Conservation (phyloP, 2,113 vertebrate genomes). For the Pantherophis guttatus region DNA sequence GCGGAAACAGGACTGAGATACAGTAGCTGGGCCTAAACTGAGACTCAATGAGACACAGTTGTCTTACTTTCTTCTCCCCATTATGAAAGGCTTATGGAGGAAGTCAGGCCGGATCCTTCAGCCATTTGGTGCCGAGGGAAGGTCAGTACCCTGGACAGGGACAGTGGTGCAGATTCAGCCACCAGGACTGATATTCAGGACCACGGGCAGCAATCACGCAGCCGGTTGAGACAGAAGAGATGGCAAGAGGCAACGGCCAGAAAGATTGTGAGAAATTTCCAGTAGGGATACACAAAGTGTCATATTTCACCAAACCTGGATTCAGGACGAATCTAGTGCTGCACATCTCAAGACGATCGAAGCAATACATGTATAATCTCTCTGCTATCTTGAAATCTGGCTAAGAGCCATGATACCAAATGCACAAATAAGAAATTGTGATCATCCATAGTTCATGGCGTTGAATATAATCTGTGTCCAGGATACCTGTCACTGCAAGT, state of each 20-base stretch:
- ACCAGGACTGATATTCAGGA: not conserved
- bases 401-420: not conserved
- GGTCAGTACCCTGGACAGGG: not conserved
- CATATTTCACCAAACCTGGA: not conserved
- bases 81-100: not conserved
- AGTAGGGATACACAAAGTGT: not conserved
- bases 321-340: not conserved
- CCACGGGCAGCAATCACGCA: not conserved
- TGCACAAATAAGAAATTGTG: not conserved
- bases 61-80: not conserved
- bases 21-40: not conserved
- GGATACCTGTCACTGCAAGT: not conserved
- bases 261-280: not conserved
- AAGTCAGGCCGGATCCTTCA: not conserved
- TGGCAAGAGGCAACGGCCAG: not conserved
- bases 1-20: not conserved
- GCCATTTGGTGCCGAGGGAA: not conserved
- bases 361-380: not conserved
- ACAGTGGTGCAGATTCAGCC: not conserved
- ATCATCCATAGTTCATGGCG: not conserved
- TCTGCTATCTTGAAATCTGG: not conserved
- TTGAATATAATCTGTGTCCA: not conserved
- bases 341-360: not conserved
- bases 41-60: not conserved
- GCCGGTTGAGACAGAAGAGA: too few relatives aligned